Evolutionary conservation across 2,888 invertebrate species (phyloP).

Genomic region (Dryadula phaetusa): DNA sequence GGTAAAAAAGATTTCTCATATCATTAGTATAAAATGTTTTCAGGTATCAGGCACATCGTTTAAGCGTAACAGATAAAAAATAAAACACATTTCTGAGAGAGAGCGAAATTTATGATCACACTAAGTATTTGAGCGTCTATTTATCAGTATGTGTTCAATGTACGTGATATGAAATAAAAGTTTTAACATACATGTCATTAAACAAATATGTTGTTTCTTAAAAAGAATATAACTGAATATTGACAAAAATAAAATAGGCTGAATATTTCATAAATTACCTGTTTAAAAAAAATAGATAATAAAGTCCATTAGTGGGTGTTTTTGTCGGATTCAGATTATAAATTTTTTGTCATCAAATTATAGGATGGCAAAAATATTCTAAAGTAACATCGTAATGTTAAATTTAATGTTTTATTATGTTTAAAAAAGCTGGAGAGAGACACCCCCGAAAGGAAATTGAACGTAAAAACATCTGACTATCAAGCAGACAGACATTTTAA

Average conservation of each 20-base stretch:
- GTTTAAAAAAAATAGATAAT: too few relatives aligned
- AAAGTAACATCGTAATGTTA: too few relatives aligned
- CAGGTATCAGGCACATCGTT: slow-evolving; percentile 6
- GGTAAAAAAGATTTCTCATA: slow-evolving; percentile 2
- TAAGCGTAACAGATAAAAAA: background rate
- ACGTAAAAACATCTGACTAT: too few relatives aligned
- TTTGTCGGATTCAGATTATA: too few relatives aligned
- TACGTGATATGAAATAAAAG: background rate
- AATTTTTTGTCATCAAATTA: too few relatives aligned
- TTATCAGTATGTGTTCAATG: slow-evolving; percentile 4
- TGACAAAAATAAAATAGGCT: background rate
- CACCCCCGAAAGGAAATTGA: too few relatives aligned
- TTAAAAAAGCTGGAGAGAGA: too few relatives aligned
- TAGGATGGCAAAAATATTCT: too few relatives aligned
- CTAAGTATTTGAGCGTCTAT: slow-evolving; percentile 18
- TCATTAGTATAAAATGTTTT: slow-evolving; percentile 12
- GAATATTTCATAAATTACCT: too few relatives aligned
- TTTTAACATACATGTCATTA: background rate
- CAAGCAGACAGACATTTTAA: too few relatives aligned
- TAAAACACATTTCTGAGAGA: slow-evolving; percentile 15
- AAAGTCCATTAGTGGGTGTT: too few relatives aligned
- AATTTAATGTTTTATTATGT: too few relatives aligned
- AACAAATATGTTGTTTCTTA: background rate
- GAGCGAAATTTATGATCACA: slow-evolving; percentile 12
- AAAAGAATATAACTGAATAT: background rate